Conservation (phyloP, 30 jellyfish, hydroid and myxozoan genomes). For the Pelagia noctiluca region DNA sequence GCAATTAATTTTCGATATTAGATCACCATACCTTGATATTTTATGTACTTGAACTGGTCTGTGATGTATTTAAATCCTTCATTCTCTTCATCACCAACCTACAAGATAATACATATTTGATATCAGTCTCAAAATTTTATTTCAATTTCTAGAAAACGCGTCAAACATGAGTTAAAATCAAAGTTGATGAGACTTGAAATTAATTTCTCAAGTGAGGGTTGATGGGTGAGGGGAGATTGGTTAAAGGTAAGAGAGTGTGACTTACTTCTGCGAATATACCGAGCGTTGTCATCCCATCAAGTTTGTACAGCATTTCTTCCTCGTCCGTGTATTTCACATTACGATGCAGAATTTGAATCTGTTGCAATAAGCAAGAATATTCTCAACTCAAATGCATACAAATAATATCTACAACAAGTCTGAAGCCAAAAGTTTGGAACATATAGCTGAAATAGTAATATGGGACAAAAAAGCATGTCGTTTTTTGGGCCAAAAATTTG, state of each 20-base stretch:
- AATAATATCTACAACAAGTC: too few species aligned
- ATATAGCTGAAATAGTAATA: too few species aligned
- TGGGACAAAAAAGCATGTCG: too few species aligned
- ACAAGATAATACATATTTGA: neutral
- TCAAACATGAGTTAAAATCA: too few species aligned
- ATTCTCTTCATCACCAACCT: constrained; percentile 65
- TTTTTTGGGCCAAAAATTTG: too few species aligned
- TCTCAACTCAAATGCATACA: too few species aligned
- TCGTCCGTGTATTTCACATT: constrained; percentile 65
- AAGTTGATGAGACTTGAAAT: too few species aligned
- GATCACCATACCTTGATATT: constrained; percentile 32
- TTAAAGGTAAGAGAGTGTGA: neutral
- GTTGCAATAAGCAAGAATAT: too few species aligned
- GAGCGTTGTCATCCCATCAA: constrained; percentile 64
- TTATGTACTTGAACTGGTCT: constrained; percentile 21
- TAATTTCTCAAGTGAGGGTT: too few species aligned
- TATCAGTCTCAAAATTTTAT: neutral
- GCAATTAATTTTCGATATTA: too few species aligned
- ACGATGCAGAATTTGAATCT: constrained; percentile 80
- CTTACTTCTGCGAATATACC: constrained; percentile 71
- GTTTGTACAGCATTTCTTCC: constrained; percentile 76
- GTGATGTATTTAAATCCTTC: constrained; percentile 44
- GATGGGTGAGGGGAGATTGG: neutral
- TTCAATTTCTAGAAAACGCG: too few species aligned
- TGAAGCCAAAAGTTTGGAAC: too few species aligned